Base-by-base conservation (phyloP, 2,888 invertebrate species). In the Drosophila colorata region DNA sequence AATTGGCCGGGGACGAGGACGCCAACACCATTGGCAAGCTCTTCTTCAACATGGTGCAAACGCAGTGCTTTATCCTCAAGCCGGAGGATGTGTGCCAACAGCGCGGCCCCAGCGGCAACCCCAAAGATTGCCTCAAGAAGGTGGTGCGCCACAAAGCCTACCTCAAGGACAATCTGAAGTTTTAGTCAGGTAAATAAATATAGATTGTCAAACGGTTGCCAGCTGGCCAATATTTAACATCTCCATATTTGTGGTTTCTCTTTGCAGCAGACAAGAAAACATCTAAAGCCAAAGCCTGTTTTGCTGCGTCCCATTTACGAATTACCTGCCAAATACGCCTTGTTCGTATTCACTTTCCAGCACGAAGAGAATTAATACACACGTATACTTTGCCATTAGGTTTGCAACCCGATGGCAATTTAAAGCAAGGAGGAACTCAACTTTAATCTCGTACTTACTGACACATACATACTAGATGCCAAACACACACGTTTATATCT, bases 31-130 rank as follows among this genome's bases (percentile, higher is more conserved):
- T 98, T 57, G 98, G 98, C 3, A 97, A 96, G 88, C 93, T 98
- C 33, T 99, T 98, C 94, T 99, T 99, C 94, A 98, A 98, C 93
- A 94, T 98, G 44, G 96, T 98, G n/a, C 97, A 97, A 90, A 97
- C 97, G 0, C 96, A 97, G 91, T 99, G 99, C 89, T 98, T 99
- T 92, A 94, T 96, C 0, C 93, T 99, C 41, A 96, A 96, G 87
- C 94, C 95, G 1, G 95, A 96, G 75, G 95, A 95, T 79, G 93
- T 95, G 25, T 98, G 98, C 93, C 93, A 94, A 7, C 94, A 95
- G 81, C 93, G 95, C 6, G 96, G 97, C 95, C 96, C 95, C 95
- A 97, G 97, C 0, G 95, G 95, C 81, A 73, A 67, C 6, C 16
- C 68, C 76, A 57, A 70, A 2, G 56, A 59, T 1, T 98, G 98